Base-by-base conservation (phyloP, 2,797 vertebrate genomes). In the Uromys caudimaculatus region DNA sequence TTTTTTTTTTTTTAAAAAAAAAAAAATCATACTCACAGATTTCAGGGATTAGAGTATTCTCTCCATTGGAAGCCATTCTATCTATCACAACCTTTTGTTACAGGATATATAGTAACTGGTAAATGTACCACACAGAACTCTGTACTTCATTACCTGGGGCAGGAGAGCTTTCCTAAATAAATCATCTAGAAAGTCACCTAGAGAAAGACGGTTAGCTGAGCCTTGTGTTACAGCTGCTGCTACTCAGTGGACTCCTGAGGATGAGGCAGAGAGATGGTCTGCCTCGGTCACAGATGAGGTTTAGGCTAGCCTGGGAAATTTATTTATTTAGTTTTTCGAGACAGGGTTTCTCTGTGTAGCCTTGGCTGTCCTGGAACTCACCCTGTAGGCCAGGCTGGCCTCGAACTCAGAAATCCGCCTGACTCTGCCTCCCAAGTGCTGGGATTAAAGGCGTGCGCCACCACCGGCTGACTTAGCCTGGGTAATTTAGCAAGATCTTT, bases 81-180 rank as follows among this genome's bases (percentile, higher is more conserved):
- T 56, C 38, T 27, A 64, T 64, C 21, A 50, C 16, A 89, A 50
- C 50, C 54, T 78, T 83, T 78, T 7, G 19, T 32, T 38, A 77
- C 21, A 52, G 10, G 35, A 56, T 35, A 52, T 38, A 50, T 10
- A 32, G 38, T 38, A 38, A 86, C 54, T 69, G 23, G 79, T 41
- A 90, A 73, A 88, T 23, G 27, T n/a, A 73, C 52, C 52, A 82
- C 62, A 86, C 5, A 77, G 90, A 93, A 52, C 41, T 79, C 50
- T 91, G 29, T 50, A 89, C 41, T 92, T 94, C 32, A 85, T 78
- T 86, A 92, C 54, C 75, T 62, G 27, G 58, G 13, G 75, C 50
- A 56, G 35, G 41, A 87, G 8, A 38, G 56, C 41, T 75, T 95
- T 94, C 23, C 54, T 86, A 62, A 87, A 38, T 56, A 92, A 94